A percentile compares a stretch with the other conserved stretches of the same genome.
Conservation (phyloP, 2,888 invertebrate species). For the Cerastis rubricosa region DNA sequence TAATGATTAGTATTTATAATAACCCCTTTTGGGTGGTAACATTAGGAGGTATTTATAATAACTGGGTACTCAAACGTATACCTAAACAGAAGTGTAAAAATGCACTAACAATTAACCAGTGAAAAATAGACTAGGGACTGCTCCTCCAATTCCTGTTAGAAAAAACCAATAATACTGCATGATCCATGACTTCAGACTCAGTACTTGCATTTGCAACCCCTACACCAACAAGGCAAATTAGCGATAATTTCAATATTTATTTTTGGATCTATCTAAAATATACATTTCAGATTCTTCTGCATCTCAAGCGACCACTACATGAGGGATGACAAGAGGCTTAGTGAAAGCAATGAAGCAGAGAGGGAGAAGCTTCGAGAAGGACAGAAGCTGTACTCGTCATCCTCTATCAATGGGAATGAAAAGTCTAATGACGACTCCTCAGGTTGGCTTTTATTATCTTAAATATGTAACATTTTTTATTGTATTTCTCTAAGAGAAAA, state of each 20-base stretch:
- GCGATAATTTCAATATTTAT: not conserved
- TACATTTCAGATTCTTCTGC: constrained; percentile 84
- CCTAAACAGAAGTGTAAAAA: not conserved
- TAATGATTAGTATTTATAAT: not conserved
- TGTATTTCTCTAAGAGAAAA: not conserved
- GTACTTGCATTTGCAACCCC: not conserved
- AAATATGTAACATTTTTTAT: not conserved
- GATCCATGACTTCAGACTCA: not conserved
- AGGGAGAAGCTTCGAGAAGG: constrained; percentile 88
- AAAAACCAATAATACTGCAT: not conserved
- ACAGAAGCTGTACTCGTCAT: constrained; percentile 88
- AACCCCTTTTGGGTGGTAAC: not conserved
- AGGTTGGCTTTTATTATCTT: constrained; percentile 72
- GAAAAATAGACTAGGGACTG: not conserved
- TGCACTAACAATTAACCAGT: not conserved
- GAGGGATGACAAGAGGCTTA: constrained; percentile 87
- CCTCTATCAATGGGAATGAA: constrained; percentile 89
- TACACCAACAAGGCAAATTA: not conserved
- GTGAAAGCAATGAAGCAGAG: constrained; percentile 89
- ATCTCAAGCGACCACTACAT: constrained; percentile 86
- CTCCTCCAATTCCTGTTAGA: not conserved
- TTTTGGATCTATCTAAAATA: not conserved
- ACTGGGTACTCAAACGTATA: not conserved
- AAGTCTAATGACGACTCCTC: constrained; percentile 90
- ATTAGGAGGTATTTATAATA: no score